Evolutionary conservation across 1,140 invertebrate genomes (phyloP), one percentile per base, ranked within the genome.

Genomic region (Brachionus manjavacas): DNA sequence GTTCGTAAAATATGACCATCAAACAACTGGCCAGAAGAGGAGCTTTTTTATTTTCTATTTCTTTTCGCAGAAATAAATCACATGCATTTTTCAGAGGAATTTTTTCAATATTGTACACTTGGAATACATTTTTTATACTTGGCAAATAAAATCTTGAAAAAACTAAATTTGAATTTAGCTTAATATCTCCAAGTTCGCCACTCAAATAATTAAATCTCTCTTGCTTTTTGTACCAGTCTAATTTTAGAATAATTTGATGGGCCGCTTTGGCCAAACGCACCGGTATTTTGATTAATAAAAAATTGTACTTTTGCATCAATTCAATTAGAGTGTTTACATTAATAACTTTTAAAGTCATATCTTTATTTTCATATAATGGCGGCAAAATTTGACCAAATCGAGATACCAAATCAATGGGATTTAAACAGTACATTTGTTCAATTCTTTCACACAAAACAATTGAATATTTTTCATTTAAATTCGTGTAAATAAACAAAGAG

Each of bases 401-500:
- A 12, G 20, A 11, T 6, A 64, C 35, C 8, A 81, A 14, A 64
- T 81, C 79, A 23, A 41, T 9, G 1, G 35, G 39, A 4, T 64
- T 35, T 4, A 25, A 20, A 28, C 72, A 76, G 12, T 41, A 8
- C 4, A 7, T 31, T 16, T 60, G 25, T 3, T 81, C 28, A 64
- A 64, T 31, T 4, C 55, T 41, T 31, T 60, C 31, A 46, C 79
- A 81, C 4, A 35, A 11, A 16, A n/a, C n/a, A 14, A 81, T 11
- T 64, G 52, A 60, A 80, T 52, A 16, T 60, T 80, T 55, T 23
- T 60, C 16, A 14, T 81, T 64, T 8, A 81, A 14, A 68, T 81
- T 81, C 35, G 79, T 46, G 25, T 81, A 81, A 20, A 81, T 25
- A 46, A 81, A 81, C 9, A 81, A 68, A 60, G 79, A 81, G 25